Evolutionary conservation across 2,888 invertebrate genomes (phyloP).

Genomic region (Lasioglossum marginatum): DNA sequence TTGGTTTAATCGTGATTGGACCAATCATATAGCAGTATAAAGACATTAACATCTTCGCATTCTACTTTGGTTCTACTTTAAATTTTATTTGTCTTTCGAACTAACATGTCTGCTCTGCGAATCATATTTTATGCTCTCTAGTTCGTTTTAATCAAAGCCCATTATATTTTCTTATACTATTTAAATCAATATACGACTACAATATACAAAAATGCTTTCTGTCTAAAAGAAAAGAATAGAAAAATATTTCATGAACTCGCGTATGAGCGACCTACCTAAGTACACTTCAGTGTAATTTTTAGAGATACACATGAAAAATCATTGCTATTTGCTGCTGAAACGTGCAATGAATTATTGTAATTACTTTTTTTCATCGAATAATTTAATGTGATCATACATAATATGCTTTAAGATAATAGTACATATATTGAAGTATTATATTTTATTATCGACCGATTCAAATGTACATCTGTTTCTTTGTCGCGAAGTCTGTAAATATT

Average conservation of each 20-base stretch:
- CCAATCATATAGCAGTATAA: slow-evolving; percentile 55
- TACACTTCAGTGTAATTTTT: slow-evolving; percentile 37
- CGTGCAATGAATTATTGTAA: slow-evolving; percentile 62
- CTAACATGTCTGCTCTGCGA: slow-evolving; percentile 18
- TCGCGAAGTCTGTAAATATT: slow-evolving; percentile 56
- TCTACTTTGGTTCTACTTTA: not conserved
- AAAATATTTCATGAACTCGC: slow-evolving; percentile 34
- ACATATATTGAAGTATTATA: slow-evolving; percentile 61
- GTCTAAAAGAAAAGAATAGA: slow-evolving; percentile 15
- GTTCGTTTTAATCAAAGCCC: slow-evolving; percentile 21
- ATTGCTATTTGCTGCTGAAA: slow-evolving; percentile 52
- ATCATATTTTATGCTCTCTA: slow-evolving; percentile 45
- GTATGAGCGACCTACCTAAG: slow-evolving; percentile 24
- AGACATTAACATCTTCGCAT: slow-evolving; percentile 37
- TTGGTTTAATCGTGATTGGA: slow-evolving; percentile 66
- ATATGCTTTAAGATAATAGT: slow-evolving; percentile 67
- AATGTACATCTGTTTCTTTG: slow-evolving; percentile 58
- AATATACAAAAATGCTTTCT: slow-evolving; percentile 32
- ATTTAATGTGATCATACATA: slow-evolving; percentile 71
- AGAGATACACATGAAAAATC: slow-evolving; percentile 21
- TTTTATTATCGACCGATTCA: slow-evolving; percentile 59
- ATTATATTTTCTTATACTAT: slow-evolving; percentile 15
- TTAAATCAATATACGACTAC: slow-evolving; percentile 9
- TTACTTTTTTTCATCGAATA: slow-evolving; percentile 57
- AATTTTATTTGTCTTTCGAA: not conserved